Evolutionary conservation across 2,888 invertebrate genomes (phyloP).

Genomic region (Venusia cambrica): DNA sequence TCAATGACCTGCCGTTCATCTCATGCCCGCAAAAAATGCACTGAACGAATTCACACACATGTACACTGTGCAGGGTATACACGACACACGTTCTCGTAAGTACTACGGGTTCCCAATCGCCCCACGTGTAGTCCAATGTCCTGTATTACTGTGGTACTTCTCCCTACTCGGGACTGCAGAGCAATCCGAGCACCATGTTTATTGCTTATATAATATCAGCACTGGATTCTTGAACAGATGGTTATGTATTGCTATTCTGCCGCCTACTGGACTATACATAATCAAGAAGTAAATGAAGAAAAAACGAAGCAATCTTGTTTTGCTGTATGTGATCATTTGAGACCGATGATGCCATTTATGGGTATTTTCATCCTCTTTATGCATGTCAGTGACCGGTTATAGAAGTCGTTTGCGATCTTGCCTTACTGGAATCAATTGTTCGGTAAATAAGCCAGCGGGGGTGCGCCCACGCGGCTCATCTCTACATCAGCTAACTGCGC

Average conservation of each 20-base stretch:
- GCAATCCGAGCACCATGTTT: slow-evolving; percentile 56
- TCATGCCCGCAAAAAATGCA: slow-evolving; percentile 77
- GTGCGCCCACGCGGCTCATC: slow-evolving; percentile 75
- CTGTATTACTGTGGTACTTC: slow-evolving; percentile 50
- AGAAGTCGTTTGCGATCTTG: slow-evolving; percentile 36
- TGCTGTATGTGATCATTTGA: slow-evolving; percentile 8
- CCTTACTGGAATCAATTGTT: slow-evolving; percentile 55
- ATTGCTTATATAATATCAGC: slow-evolving; percentile 43
- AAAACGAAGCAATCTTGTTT: too few relatives aligned
- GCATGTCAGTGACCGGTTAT: slow-evolving; percentile 28
- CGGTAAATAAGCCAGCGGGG: slow-evolving; percentile 60
- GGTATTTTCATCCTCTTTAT: slow-evolving; percentile 14
- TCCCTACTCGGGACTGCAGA: slow-evolving; percentile 53
- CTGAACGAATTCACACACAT: slow-evolving; percentile 68
- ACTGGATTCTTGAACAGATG: slow-evolving; percentile 21
- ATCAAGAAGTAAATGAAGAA: neutral
- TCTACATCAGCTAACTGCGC: slow-evolving; percentile 67
- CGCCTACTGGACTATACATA: neutral
- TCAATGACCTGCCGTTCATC: slow-evolving; percentile 72
- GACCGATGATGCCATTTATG: slow-evolving; percentile 11
- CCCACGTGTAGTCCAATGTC: slow-evolving; percentile 59
- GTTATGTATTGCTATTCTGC: slow-evolving; percentile 12
- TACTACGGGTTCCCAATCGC: slow-evolving; percentile 61
- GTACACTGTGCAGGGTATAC: slow-evolving; percentile 41
- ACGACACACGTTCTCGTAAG: slow-evolving; percentile 44